phyloP scores from a whole-genome alignment of 1,140 invertebrate genomes.

The Dreissena polymorpha region DNA sequence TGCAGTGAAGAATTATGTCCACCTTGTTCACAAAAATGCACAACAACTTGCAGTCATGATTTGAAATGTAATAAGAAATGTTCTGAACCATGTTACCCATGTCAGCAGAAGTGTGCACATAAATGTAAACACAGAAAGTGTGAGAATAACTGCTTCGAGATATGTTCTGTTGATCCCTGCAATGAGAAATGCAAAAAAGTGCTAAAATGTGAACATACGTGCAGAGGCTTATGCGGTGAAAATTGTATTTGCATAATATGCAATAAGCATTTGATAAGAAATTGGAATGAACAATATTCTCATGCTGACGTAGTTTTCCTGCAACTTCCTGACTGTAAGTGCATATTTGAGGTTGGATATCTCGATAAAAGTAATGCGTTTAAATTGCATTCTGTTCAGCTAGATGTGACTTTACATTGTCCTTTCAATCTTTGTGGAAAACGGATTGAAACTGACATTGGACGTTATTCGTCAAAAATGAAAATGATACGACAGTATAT shows the following conservation, averaged over 20 bases:
- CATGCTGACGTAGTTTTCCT: slow-evolving; percentile 50
- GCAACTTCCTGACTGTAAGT: too few species aligned
- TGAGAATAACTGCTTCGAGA: slow-evolving; percentile 81
- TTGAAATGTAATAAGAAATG: slow-evolving; percentile 81
- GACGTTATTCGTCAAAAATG: slow-evolving; percentile 23
- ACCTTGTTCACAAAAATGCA: slow-evolving; percentile 83
- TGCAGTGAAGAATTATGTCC: slow-evolving; percentile 78
- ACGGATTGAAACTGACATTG: slow-evolving; percentile 12
- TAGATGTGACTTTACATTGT: neutral
- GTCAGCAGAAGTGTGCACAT: slow-evolving; percentile 80
- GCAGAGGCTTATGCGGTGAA: slow-evolving; percentile 83
- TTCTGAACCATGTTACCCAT: slow-evolving; percentile 82
- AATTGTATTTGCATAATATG: slow-evolving; percentile 73
- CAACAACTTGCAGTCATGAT: slow-evolving; percentile 81
- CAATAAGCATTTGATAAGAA: slow-evolving; percentile 78
- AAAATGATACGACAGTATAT: slow-evolving; percentile 2
- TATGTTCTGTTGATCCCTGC: slow-evolving; percentile 82
- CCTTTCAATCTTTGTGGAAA: slow-evolving; percentile 16
- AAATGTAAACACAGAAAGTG: slow-evolving; percentile 83
- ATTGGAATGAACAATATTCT: slow-evolving; percentile 79
- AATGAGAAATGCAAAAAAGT: slow-evolving; percentile 57
- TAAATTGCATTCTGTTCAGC: neutral
- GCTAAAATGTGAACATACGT: slow-evolving; percentile 83
- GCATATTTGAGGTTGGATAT: slow-evolving; percentile 47
- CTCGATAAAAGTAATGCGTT: slow-evolving; percentile 78